Conservation (phyloP, 1,140 invertebrate species). For the Diachasmimorpha longicaudata region DNA sequence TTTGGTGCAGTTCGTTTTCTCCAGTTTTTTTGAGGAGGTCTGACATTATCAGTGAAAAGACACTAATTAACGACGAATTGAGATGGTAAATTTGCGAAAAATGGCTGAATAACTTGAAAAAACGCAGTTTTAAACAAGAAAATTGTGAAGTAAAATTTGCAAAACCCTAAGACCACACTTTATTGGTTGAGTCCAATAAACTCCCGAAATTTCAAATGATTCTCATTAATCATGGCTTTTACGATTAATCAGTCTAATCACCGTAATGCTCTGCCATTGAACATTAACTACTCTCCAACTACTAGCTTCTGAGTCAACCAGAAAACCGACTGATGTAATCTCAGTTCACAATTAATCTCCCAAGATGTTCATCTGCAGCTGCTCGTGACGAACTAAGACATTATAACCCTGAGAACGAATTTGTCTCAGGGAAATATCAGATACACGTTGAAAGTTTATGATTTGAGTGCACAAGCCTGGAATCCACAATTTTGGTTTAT, state of each 20-base stretch:
- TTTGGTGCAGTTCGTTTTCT: no score
- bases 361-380: constrained; percentile 8
- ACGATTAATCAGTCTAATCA: background rate
- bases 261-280: background rate
- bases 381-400: constrained; percentile 19
- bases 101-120: no score
- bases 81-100: no score
- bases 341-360: background rate
- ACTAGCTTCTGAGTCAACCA: background rate
- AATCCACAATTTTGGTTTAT: background rate
- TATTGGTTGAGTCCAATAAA: no score
- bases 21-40: no score
- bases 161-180: no score
- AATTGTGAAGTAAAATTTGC: no score
- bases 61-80: no score
- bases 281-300: background rate
- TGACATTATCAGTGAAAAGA: no score
- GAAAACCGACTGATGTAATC: background rate
- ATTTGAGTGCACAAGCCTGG: background rate
- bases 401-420: constrained; percentile 21
- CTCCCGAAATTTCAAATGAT: no score
- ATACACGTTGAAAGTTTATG: background rate
- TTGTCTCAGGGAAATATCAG: constrained; percentile 9
- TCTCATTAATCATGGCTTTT: no score
- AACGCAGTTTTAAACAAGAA: no score